Conservation (phyloP, 1,140 invertebrate species). For the Prorops nasuta region DNA sequence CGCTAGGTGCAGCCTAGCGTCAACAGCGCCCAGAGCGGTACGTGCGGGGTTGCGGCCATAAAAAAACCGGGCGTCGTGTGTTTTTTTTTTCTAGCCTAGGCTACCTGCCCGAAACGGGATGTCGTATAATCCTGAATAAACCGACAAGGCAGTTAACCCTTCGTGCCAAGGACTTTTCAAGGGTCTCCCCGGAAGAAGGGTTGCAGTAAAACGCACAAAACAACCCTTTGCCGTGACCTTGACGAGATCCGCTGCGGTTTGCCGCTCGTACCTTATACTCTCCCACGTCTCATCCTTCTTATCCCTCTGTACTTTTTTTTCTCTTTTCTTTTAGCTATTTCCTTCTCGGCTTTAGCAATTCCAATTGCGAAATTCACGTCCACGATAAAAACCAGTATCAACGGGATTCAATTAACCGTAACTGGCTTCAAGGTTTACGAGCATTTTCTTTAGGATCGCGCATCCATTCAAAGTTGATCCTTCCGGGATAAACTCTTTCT, state of each 20-base stretch:
- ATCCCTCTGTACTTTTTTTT: not conserved
- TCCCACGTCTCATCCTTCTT: not conserved
- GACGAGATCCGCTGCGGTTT: too few species aligned
- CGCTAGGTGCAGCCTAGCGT: constrained; percentile 11
- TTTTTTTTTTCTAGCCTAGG: too few species aligned
- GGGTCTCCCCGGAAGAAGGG: constrained; percentile 1
- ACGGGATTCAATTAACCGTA: too few species aligned
- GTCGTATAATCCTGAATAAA: not conserved
- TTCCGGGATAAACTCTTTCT: too few species aligned
- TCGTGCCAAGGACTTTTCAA: constrained; percentile 5
- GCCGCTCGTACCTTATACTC: too few species aligned
- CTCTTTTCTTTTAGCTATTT: not conserved
- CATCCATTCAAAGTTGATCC: too few species aligned
- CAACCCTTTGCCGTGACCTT: constrained; percentile 6
- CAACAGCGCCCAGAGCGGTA: constrained; percentile 14
- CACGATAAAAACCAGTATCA: too few species aligned
- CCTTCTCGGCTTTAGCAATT: too few species aligned
- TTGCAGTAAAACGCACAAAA: constrained; percentile 9
- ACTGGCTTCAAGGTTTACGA: too few species aligned
- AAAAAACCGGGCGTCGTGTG: constrained; percentile 37
- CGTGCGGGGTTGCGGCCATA: constrained; percentile 25
- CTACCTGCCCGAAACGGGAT: too few species aligned
- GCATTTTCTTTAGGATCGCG: too few species aligned
- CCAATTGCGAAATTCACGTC: too few species aligned
- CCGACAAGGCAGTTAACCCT: constrained; percentile 8